Evolutionary conservation across 2,113 vertebrate species (phyloP).

Genomic region (Hemiprocne comata): DNA sequence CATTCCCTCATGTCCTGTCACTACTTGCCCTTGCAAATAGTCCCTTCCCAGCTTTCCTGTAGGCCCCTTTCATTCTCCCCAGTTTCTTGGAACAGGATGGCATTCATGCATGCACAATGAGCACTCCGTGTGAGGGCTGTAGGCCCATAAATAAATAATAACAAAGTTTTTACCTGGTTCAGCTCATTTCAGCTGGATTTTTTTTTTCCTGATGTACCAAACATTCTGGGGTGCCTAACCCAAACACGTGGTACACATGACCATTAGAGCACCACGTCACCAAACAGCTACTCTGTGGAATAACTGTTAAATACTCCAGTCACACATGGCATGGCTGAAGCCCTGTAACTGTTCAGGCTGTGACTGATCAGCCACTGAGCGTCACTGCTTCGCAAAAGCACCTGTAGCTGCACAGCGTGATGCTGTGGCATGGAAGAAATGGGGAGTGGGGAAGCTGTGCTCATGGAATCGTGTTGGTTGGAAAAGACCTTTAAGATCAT

Average conservation of each 20-base stretch:
- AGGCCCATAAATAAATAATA: neutral
- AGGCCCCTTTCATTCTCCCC: neutral
- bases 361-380: neutral
- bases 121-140: neutral
- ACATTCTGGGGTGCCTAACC: neutral
- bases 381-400: neutral
- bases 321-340: neutral
- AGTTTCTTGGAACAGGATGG: neutral
- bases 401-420: neutral
- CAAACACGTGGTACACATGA: rapidly evolving
- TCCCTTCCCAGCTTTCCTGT: too few species aligned
- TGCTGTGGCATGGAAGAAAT: neutral
- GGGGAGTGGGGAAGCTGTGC: neutral
- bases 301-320: neutral
- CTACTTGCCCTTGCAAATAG: too few species aligned
- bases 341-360: neutral
- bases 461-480: too few species aligned
- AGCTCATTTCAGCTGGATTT: neutral
- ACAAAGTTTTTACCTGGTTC: neutral
- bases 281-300: neutral
- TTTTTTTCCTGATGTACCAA: neutral
- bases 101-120: neutral
- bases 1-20: too few species aligned
- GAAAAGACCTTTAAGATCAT: too few species aligned
- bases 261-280: neutral